phyloP scores from a whole-genome alignment of 2,113 vertebrate genomes.

The Rhodinocichla rosea region DNA sequence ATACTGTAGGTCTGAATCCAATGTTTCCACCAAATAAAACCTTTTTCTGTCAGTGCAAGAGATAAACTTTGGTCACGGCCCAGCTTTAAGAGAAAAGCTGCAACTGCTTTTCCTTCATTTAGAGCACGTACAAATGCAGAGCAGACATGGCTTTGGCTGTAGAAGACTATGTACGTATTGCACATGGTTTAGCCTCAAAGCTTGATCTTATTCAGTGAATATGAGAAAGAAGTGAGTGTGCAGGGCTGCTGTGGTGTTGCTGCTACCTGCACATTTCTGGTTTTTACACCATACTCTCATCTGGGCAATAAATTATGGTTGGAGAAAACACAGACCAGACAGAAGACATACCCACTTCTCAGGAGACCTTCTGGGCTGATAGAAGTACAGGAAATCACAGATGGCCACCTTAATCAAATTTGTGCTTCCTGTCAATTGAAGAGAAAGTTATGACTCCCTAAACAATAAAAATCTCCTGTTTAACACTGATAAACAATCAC shows the following conservation, averaged over 20 bases:
- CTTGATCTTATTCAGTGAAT: not conserved
- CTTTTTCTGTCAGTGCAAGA: not conserved
- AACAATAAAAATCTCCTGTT: not conserved
- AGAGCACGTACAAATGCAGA: rapidly evolving
- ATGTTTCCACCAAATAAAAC: not conserved
- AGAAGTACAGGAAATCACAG: not conserved
- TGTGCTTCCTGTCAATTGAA: not conserved
- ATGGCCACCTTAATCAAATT: not conserved
- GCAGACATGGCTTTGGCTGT: not conserved
- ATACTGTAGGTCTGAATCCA: not conserved
- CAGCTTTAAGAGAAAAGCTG: not conserved
- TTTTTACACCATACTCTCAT: not conserved
- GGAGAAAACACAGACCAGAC: not conserved
- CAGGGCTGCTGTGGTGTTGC: not conserved
- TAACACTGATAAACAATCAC: not conserved
- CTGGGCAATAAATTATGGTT: not conserved
- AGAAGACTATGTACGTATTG: not conserved
- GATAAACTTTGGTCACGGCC: not conserved
- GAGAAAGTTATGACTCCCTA: not conserved
- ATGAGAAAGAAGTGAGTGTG: not conserved
- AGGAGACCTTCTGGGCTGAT: not conserved
- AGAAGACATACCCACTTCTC: not conserved
- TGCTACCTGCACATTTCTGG: not conserved
- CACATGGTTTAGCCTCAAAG: not conserved
- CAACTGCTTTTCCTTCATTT: not conserved